Conservation (phyloP, 2,888 invertebrate species). For the Oscheius sp. region DNA sequence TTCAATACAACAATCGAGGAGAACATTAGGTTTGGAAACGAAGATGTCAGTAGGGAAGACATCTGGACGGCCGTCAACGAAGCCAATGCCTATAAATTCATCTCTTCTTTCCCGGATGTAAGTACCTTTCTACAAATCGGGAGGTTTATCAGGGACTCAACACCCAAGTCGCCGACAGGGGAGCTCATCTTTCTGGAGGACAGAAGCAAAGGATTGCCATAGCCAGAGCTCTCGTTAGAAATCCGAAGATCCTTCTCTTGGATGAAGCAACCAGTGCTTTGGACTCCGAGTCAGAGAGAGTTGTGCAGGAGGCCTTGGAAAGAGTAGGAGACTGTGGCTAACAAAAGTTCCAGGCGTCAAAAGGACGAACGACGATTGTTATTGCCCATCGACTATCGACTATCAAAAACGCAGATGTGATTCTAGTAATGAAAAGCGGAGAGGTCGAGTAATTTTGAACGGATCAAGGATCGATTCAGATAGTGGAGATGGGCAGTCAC, state of each 20-base stretch:
- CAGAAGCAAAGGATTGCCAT: constrained; percentile 67
- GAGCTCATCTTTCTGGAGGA: constrained; percentile 72
- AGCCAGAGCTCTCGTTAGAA: constrained; percentile 38
- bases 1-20: constrained; percentile 73
- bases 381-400: constrained; percentile 74
- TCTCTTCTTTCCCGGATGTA: constrained; percentile 66
- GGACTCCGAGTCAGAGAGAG: constrained; percentile 81
- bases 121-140: not conserved
- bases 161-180: constrained; percentile 71
- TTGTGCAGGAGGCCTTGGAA: constrained; percentile 76
- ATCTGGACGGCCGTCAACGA: constrained; percentile 58
- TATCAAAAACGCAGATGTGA: constrained; percentile 73
- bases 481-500: constrained; percentile 76
- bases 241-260: constrained; percentile 71
- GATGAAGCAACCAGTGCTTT: constrained; percentile 78
- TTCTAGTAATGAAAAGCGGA: constrained; percentile 72
- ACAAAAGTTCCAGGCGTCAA: constrained; percentile 34
- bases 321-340: constrained; percentile 31
- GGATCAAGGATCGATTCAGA: no score
- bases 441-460: constrained; percentile 47
- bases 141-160: constrained; percentile 37
- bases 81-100: constrained; percentile 72
- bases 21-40: constrained; percentile 72
- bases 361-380: constrained; percentile 72
- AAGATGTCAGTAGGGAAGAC: constrained; percentile 40